Conservation (phyloP, 2,888 invertebrate genomes). For the Chrysina gloriosa region DNA sequence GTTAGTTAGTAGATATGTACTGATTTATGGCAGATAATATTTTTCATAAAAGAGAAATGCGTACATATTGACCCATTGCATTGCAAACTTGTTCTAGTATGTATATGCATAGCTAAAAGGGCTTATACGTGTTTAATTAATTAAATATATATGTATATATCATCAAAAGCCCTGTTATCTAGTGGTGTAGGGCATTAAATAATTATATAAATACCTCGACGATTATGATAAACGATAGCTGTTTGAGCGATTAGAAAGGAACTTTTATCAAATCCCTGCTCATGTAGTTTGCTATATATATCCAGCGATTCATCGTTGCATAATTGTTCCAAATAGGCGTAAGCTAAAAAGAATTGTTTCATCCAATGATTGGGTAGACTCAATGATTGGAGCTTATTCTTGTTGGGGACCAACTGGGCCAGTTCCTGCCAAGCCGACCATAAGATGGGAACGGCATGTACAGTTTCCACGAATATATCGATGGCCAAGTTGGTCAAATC, state of each 20-base stretch:
- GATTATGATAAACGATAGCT: constrained; percentile 92
- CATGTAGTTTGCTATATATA: constrained; percentile 80
- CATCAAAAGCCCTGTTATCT: no score
- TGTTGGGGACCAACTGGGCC: constrained; percentile 78
- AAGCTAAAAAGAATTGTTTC: constrained; percentile 90
- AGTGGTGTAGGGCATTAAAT: no score
- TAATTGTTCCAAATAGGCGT: constrained; percentile 90
- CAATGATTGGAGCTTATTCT: constrained; percentile 76
- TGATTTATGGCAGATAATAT: no score
- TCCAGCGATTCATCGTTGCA: constrained; percentile 90
- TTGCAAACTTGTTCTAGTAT: no score
- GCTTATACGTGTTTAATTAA: no score
- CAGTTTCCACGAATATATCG: constrained; percentile 81
- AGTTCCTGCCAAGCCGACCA: constrained; percentile 98
- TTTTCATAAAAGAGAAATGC: no score
- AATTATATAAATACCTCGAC: constrained; percentile 73
- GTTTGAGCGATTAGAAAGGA: constrained; percentile 92
- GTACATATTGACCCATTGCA: no score
- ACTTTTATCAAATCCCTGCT: constrained; percentile 86
- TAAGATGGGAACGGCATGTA: constrained; percentile 83
- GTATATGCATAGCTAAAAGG: no score
- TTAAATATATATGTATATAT: no score
- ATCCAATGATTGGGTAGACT: constrained; percentile 92
- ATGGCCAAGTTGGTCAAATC: constrained; percentile 84
- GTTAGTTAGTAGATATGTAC: no score